Percentiles rank a stretch among this genome's conserved stretches.
Evolutionary conservation across 2,113 vertebrate genomes (phyloP).

Genomic region (Paradisaea rubra): DNA sequence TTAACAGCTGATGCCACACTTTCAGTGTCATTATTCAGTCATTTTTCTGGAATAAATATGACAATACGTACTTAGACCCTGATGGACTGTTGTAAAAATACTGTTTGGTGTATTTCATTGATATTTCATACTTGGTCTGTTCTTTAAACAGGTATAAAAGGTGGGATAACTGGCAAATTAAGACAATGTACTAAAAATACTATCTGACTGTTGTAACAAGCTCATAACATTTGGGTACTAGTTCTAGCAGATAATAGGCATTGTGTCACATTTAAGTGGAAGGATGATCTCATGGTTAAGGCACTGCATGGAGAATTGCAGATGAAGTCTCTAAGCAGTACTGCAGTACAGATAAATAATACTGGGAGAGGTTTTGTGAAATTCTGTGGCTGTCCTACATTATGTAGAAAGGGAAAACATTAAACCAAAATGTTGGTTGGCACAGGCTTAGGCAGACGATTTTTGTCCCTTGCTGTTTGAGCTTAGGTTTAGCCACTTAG

Average conservation of each 20-base stretch:
- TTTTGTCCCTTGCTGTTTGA: neutral
- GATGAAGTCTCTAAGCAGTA: neutral
- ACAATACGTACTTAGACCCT: neutral
- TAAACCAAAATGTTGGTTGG: neutral
- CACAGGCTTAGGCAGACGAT: neutral
- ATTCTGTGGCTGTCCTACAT: neutral
- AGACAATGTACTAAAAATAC: neutral
- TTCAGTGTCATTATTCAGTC: neutral
- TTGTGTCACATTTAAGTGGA: neutral
- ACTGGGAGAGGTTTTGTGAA: neutral
- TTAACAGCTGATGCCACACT: neutral
- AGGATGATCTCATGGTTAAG: neutral
- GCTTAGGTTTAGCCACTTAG: neutral
- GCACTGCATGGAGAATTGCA: neutral
- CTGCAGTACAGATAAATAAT: constrained; percentile 6
- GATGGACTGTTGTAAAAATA: neutral
- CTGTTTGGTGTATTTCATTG: neutral
- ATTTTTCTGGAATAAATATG: neutral
- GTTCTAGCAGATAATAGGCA: neutral
- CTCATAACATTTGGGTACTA: neutral
- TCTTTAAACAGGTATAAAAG: neutral
- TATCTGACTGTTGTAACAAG: neutral
- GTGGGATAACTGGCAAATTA: neutral
- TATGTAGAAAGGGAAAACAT: neutral
- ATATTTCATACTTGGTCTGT: neutral